Percentiles rank a stretch among this genome's conserved stretches.
These are phyloP conservation scores for Salpingus planirostris DNA, from an alignment of 2,888 invertebrate species.

Conservation along the genomic window DNA sequence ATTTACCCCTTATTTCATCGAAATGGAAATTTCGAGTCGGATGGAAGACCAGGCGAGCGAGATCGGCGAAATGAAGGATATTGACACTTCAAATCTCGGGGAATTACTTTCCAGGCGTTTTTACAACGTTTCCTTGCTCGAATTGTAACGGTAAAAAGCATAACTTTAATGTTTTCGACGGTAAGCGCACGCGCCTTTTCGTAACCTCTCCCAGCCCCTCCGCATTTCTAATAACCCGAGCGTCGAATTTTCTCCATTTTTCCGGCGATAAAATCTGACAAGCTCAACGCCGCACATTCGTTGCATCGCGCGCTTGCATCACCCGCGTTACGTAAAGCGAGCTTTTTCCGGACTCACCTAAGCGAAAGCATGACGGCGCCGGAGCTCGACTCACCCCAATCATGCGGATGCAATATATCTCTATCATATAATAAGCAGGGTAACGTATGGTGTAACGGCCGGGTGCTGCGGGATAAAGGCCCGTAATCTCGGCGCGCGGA, in stretches of 20 bases:
- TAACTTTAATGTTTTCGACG: conserved; percentile 4
- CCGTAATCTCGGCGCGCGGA: conserved; percentile 27
- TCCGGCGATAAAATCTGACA: conserved; percentile 5
- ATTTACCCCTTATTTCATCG: conserved; percentile 8
- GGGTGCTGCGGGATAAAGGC: conserved; percentile 28
- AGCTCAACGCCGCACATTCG: no score
- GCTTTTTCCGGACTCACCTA: no score
- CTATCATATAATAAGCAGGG: conserved; percentile 37
- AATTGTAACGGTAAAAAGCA: conserved; percentile 9
- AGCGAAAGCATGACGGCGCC: conserved; percentile 28
- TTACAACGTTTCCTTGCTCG: conserved; percentile 5
- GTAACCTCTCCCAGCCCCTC: background rate
- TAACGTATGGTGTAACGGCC: conserved; percentile 33
- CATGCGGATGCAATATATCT: conserved; percentile 36
- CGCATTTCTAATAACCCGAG: background rate
- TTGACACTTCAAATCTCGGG: conserved; percentile 18
- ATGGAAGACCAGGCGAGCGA: no score
- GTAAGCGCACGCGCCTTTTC: background rate
- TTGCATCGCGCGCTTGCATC: no score
- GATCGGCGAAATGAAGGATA: conserved; percentile 19
- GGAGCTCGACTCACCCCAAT: conserved; percentile 19
- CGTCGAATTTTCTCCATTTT: background rate
- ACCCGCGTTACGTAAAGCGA: no score
- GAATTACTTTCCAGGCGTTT: conserved; percentile 8
- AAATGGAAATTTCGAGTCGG: conserved; percentile 9